Evolutionary conservation across 2,888 invertebrate genomes (phyloP), one percentile per base, ranked within the genome.

Genomic region (Erebia aethiops): DNA sequence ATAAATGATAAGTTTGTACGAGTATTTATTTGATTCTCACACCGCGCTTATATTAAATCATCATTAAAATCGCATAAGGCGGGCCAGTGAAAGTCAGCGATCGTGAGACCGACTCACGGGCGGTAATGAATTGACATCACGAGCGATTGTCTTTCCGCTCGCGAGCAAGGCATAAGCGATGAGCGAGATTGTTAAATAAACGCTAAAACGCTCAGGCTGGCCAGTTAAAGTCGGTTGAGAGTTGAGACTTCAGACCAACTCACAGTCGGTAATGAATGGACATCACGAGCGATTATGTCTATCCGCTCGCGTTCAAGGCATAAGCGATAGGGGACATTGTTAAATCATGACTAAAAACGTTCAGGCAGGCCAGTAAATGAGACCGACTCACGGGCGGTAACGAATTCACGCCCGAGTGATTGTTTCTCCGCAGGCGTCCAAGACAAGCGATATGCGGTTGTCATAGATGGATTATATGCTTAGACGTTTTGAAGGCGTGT

Each of bases 201-300:
- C 26, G 26, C 26, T 26, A 26, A 26, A 26, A 26, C 26, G 26
- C 26, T 26, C 26, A 26, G 21, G 21, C 65, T n/a, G n/a, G n/a
- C n/a, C n/a, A n/a, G n/a, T n/a, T n/a, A n/a, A n/a, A n/a, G n/a
- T n/a, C n/a, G n/a, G n/a, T n/a, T n/a, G n/a, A n/a, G n/a, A n/a
- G n/a, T n/a, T n/a, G n/a, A n/a, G n/a, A n/a, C n/a, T n/a, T n/a
- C n/a, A n/a, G n/a, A n/a, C n/a, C n/a, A n/a, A n/a, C n/a, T n/a
- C n/a, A n/a, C n/a, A n/a, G n/a, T n/a, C n/a, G n/a, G n/a, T n/a
- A n/a, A n/a, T n/a, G n/a, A n/a, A n/a, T n/a, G n/a, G n/a, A n/a
- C n/a, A 71, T 76, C 75, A 76, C 74, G 74, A 74, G 67, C 70
- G 69, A 75, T 70, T 73, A n/a, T n/a, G 73, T 73, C 58, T 73